Percentiles rank a stretch among this genome's conserved stretches.
phyloP scores from a whole-genome alignment of 2,113 vertebrate genomes.

The Myanophis thanlyinensis region DNA sequence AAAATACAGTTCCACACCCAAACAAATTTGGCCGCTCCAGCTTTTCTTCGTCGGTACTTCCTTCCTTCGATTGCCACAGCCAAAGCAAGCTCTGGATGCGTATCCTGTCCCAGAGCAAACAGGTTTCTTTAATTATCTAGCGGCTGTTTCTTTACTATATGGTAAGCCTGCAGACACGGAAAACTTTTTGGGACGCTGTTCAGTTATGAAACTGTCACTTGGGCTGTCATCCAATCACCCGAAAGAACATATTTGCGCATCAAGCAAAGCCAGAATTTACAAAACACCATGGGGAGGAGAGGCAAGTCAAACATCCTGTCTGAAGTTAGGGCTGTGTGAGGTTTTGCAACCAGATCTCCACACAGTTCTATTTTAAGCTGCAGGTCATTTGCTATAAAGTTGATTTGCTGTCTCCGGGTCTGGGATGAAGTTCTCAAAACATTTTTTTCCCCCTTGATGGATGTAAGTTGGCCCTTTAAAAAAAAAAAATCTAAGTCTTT shows the following conservation, averaged over 20 bases:
- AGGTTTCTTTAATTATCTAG: background rate
- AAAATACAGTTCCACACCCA: background rate
- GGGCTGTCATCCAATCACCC: background rate
- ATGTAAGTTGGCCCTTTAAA: background rate
- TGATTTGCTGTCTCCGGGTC: background rate
- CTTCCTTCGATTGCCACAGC: background rate
- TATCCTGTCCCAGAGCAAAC: background rate
- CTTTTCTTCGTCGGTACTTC: background rate
- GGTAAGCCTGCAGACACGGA: background rate
- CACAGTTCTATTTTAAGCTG: background rate
- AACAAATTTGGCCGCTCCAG: background rate
- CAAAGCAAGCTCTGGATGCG: background rate
- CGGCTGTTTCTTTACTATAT: background rate
- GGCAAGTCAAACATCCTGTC: background rate
- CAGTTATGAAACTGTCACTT: background rate
- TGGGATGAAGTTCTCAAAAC: background rate
- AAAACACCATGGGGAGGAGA: background rate
- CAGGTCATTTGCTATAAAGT: background rate
- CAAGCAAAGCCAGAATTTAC: background rate
- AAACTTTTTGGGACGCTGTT: background rate
- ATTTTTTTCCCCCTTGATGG: rapidly evolving
- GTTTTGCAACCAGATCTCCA: background rate
- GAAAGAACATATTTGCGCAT: background rate
- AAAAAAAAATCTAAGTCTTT: background rate
- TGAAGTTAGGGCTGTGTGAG: background rate